Evolutionary conservation across 1,140 invertebrate species (phyloP), one percentile per base, ranked within the genome.

Genomic region (Bombus vancouverensis): DNA sequence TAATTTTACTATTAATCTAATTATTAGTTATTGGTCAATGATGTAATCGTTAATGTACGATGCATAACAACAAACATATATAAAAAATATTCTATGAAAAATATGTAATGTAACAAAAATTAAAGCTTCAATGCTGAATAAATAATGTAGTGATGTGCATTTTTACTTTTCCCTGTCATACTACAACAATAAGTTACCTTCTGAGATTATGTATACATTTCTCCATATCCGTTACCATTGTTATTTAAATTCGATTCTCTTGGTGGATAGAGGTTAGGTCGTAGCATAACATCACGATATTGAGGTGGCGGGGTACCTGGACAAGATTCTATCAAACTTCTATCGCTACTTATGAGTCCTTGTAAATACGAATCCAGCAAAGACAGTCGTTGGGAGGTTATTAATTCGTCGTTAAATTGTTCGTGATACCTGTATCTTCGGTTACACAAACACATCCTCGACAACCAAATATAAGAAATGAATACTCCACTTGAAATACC

Each of bases 231-330:
- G 22, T 62, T 73, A 57, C 3, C 53, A 77, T 84, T 74, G 42
- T 82, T 81, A 86, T 88, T 83, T 71, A 84, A 65, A 83, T 82
- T 74, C 53, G 65, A 25, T n/a, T 34, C 42, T 79, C 32, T 71
- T 12, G 62, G 32, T 68, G 75, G 44, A 72, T 86, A 91, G 87
- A 85, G 80, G 88, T 87, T 74, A 86, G 83, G 80, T 91, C 39
- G 92, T 3, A 92, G 72, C 87, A 95, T 92, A 42, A 95, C 94
- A 15, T 95, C 94, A 1, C 92, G 89, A 81, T 95, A 95, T 5
- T 93, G 92, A 0, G 94, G 94, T 9, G 94, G 94, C 3, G 94
- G 94, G 34, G 94, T 95, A 32, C 88, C 93, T 2, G 94, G 93
- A 75, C 92, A 94, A 18, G 89, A 86, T 34, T 81, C 90, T 44